Percentiles rank a stretch among this genome's conserved stretches.
phyloP scores from a whole-genome alignment of 2,113 vertebrate genomes.

The Microcebus ravelobensis region DNA sequence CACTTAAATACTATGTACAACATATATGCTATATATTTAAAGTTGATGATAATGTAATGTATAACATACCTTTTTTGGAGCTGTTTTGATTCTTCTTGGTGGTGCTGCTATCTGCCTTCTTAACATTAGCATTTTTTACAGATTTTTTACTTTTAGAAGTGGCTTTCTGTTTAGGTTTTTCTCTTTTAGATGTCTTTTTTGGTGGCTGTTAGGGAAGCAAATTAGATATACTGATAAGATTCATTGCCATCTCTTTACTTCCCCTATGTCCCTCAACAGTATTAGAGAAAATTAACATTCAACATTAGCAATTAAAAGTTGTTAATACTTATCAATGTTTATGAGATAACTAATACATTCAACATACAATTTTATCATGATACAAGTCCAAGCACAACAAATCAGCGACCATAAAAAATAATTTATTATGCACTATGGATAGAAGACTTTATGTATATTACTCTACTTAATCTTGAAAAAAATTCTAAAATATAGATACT shows the following conservation, averaged over 20 bases:
- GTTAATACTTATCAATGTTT: not conserved
- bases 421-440: not conserved
- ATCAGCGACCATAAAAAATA: not conserved
- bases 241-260: not conserved
- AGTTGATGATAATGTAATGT: not conserved
- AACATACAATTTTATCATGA: not conserved
- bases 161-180: constrained; percentile 84
- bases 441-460: not conserved
- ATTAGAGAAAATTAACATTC: not conserved
- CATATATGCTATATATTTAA: not conserved
- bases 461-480: not conserved
- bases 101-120: constrained; percentile 98
- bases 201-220: constrained; percentile 85
- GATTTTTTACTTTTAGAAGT: constrained; percentile 87
- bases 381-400: not conserved
- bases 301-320: not conserved
- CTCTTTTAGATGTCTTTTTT: constrained; percentile 89
- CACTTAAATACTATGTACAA: not conserved
- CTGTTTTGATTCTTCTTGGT: constrained; percentile 90
- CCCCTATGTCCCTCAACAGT: not conserved
- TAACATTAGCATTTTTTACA: constrained; percentile 91
- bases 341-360: not conserved
- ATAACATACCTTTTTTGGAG: constrained; percentile 89
- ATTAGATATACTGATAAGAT: not conserved
- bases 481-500: not conserved